A percentile compares a stretch with the other conserved stretches of the same genome.
Evolutionary conservation across 1,140 invertebrate genomes (phyloP).

Genomic region (Microplitis demolitor): DNA sequence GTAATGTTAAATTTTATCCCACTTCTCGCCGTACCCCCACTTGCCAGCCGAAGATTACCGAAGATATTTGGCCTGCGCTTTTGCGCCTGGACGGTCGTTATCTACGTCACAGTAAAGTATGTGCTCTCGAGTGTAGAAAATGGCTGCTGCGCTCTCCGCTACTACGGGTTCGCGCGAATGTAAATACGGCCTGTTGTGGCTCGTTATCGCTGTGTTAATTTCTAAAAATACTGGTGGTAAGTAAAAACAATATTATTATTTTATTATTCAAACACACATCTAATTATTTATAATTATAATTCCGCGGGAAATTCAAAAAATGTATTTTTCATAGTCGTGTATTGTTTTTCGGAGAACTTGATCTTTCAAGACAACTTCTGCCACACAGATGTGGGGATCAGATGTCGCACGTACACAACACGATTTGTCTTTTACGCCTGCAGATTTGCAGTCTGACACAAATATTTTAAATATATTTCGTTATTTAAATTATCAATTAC

Average conservation of each 20-base stretch:
- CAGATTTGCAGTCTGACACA: background rate
- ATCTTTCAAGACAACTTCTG: slow-evolving; percentile 23
- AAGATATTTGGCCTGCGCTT: slow-evolving; percentile 33
- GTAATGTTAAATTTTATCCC: background rate
- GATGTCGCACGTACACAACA: slow-evolving; percentile 7
- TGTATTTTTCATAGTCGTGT: background rate
- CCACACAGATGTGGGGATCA: slow-evolving; percentile 31
- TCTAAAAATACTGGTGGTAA: slow-evolving; percentile 47
- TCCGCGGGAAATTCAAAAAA: background rate
- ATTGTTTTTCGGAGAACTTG: background rate
- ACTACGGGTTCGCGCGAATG: slow-evolving; percentile 45
- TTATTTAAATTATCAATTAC: too few relatives aligned
- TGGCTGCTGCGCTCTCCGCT: slow-evolving; percentile 51
- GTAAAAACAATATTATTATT: slow-evolving; percentile 32
- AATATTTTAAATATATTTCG: background rate
- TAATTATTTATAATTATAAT: background rate
- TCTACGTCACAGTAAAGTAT: slow-evolving; percentile 60
- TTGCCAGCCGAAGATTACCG: background rate
- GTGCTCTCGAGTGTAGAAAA: slow-evolving; percentile 59
- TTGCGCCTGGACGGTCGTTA: slow-evolving; percentile 34
- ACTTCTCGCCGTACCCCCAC: background rate
- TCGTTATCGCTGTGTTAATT: slow-evolving; percentile 45
- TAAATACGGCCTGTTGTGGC: slow-evolving; percentile 53
- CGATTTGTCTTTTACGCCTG: slow-evolving; percentile 12
- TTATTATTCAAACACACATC: background rate